Evolutionary conservation across 1,140 invertebrate genomes (phyloP).

Genomic region (Heterodera carotae): DNA sequence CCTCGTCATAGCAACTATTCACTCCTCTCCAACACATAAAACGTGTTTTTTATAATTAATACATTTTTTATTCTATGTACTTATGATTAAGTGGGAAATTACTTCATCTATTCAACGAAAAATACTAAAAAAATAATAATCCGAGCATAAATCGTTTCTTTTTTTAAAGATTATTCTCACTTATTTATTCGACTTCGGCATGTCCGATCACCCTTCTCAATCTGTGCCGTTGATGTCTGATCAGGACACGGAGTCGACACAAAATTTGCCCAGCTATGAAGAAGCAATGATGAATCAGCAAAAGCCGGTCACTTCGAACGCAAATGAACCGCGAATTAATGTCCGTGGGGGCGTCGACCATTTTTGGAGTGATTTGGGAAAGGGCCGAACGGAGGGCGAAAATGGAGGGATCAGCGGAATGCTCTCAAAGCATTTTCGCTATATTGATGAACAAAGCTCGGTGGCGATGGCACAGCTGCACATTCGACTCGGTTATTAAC

Average conservation of each 20-base stretch:
- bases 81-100: too few relatives aligned
- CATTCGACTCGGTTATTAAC: conserved; percentile 50
- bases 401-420: conserved; percentile 21
- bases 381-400: neutral
- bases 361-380: conserved; percentile 8
- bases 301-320: neutral
- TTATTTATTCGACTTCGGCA: too few relatives aligned
- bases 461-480: conserved; percentile 49
- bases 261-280: conserved; percentile 29
- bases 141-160: too few relatives aligned
- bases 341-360: neutral
- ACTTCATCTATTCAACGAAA: too few relatives aligned
- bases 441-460: conserved; percentile 32
- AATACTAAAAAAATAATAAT: too few relatives aligned
- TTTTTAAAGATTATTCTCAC: too few relatives aligned
- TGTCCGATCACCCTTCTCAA: neutral
- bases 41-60: too few relatives aligned
- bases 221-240: conserved; percentile 28
- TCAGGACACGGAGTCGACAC: conserved; percentile 20
- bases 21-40: too few relatives aligned
- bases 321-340: neutral
- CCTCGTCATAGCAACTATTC: too few relatives aligned
- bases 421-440: conserved; percentile 29
- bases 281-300: conserved; percentile 12
- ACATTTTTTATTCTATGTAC: too few relatives aligned